phyloP scores from a whole-genome alignment of 2,797 vertebrate species.

The Sorex maritimensis region DNA sequence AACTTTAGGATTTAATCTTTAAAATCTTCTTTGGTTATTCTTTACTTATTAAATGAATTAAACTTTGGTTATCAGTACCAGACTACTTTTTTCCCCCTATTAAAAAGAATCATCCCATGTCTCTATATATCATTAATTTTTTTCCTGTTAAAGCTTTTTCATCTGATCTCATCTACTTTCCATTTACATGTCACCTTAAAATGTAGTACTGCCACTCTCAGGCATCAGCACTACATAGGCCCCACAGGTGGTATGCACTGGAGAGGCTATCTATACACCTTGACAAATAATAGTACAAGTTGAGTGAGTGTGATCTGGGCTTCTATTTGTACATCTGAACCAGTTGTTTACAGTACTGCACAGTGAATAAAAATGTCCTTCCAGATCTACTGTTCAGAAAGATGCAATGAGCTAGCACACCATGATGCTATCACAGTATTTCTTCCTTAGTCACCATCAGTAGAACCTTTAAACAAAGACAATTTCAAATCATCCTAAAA shows the following conservation, averaged over 20 bases:
- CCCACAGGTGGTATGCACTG: slow-evolving; percentile 76
- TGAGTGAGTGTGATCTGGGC: neutral
- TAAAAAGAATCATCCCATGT: slow-evolving; percentile 43
- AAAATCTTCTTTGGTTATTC: slow-evolving; percentile 52
- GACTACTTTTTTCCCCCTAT: neutral
- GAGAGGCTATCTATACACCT: neutral
- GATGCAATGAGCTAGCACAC: slow-evolving; percentile 5
- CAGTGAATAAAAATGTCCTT: slow-evolving; percentile 62
- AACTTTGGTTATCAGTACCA: slow-evolving; percentile 16
- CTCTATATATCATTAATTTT: slow-evolving; percentile 16
- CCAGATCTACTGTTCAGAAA: slow-evolving; percentile 55
- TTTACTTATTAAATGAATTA: slow-evolving; percentile 29
- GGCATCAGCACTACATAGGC: slow-evolving; percentile 15
- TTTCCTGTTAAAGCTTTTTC: slow-evolving; percentile 59
- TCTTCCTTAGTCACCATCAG: slow-evolving; percentile 79
- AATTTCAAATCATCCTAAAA: slow-evolving; percentile 67
- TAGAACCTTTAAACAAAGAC: slow-evolving; percentile 82
- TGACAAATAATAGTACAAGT: slow-evolving; percentile 52
- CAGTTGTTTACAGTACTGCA: slow-evolving; percentile 52
- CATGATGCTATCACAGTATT: slow-evolving; percentile 33
- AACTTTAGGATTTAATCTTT: slow-evolving; percentile 32
- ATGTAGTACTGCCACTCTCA: neutral
- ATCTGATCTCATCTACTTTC: neutral
- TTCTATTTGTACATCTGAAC: slow-evolving; percentile 62
- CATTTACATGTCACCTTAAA: slow-evolving; percentile 46